Evolutionary conservation across 37 sponge, comb jelly and placozoan genomes (phyloP).

Genomic region (Chondrosia reniformis): DNA sequence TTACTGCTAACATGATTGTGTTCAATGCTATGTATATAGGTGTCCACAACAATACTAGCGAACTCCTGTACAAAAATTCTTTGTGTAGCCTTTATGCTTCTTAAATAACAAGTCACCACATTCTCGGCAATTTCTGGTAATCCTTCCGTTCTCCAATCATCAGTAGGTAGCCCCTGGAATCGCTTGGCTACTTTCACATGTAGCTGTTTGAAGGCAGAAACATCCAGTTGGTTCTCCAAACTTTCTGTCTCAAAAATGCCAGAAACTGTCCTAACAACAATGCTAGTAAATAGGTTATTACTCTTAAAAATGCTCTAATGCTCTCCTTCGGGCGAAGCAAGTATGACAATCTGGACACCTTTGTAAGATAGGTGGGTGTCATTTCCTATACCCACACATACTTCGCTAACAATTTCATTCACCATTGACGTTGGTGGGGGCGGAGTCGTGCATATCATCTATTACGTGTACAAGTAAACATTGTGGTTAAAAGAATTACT

Average conservation of each 20-base stretch:
- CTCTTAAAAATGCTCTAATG: no score
- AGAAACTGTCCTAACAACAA: no score
- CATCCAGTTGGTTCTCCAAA: constrained; percentile 17
- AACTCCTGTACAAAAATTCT: constrained; percentile 27
- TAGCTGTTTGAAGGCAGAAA: constrained; percentile 19
- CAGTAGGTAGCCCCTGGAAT: constrained; percentile 2
- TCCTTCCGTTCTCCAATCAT: constrained; percentile 8
- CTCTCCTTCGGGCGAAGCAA: no score
- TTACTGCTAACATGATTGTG: neutral
- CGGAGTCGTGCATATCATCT: constrained; percentile 15
- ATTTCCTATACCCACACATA: no score
- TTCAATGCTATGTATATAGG: constrained; percentile 23
- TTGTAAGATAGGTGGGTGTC: no score
- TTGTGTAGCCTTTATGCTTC: constrained; percentile 14
- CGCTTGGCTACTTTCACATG: neutral
- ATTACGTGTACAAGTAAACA: no score
- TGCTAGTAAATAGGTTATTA: no score
- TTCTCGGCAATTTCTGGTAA: constrained; percentile 5
- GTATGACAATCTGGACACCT: no score
- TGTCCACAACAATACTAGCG: constrained; percentile 18
- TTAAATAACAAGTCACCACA: neutral
- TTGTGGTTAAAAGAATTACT: no score
- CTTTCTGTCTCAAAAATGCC: constrained; percentile 26
- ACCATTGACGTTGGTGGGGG: constrained; percentile 5
- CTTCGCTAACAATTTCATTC: no score